Evolutionary conservation across 2,113 vertebrate genomes (phyloP), one percentile per base, ranked within the genome.

Genomic region (Neotoma lepida): DNA sequence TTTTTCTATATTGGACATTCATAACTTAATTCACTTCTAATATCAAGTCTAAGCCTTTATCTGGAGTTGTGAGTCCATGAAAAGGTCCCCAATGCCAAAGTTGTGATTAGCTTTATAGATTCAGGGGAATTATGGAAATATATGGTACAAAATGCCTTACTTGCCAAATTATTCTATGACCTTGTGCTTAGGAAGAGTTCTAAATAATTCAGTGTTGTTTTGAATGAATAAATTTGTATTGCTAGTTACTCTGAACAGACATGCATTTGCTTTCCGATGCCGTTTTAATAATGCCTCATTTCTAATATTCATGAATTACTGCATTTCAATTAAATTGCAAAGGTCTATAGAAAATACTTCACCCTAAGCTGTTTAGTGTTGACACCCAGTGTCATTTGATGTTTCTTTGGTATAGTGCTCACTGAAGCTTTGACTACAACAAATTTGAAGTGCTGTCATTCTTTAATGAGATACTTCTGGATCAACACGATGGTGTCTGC

Each of bases 151-250:
- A 98, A 97, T 98, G 97, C 66, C 54, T 97, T 97, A 96, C 97
- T 98, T 98, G 98, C 98, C 98, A 98, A 98, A 98, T 98, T 98
- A 98, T 98, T 98, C 98, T 89, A 94, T 98, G 98, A 98, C 98
- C 98, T 99, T 98, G 98, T 97, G 96, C 97, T 98, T 98, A 98
- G 96, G 95, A 97, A 96, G 96, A 98, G 97, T 98, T 98, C 98
- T 99, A 98, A 98, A 98, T 99, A 98, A 98, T 98, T 99, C 98
- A 98, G 98, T 96, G 98, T 98, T 98, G 97, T 98, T 98, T 97
- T 96, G 97, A 98, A 98, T 98, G 98, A 98, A 98, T 99, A 98
- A 98, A 98, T 99, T 98, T 98, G 98, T 97, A 97, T 97, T 97
- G 97, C 98, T 98, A 98, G 98, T 98, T 99, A 98, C 98, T 97